Conservation (phyloP, 2,797 vertebrate species). For the Mycteria americana region DNA sequence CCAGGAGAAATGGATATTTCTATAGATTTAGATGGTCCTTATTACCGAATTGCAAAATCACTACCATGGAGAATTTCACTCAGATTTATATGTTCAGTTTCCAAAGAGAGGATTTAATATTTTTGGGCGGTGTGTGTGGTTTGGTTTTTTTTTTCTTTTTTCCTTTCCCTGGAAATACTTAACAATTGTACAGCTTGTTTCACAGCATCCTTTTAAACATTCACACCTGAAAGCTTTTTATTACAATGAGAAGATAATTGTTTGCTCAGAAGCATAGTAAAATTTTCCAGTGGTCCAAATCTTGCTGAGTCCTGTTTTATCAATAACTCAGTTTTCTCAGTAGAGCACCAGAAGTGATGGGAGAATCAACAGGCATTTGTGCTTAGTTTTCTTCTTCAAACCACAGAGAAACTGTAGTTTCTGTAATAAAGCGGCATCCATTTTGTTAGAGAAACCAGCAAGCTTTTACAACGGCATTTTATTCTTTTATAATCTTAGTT, state of each 20-base stretch:
- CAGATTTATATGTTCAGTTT: not conserved
- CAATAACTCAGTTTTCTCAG: not conserved
- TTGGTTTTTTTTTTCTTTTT: not conserved
- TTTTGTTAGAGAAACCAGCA: not conserved
- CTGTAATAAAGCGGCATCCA: not conserved
- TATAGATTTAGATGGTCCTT: not conserved
- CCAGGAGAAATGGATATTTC: not conserved
- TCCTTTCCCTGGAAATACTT: not conserved
- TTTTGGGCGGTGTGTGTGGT: not conserved
- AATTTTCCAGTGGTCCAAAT: not conserved
- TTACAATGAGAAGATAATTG: not conserved
- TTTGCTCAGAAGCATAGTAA: not conserved
- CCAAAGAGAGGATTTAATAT: not conserved
- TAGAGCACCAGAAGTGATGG: not conserved
- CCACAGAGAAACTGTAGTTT: not conserved
- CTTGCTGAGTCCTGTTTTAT: not conserved
- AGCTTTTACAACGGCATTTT: conserved; percentile 10
- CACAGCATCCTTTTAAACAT: not conserved
- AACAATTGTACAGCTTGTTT: not conserved
- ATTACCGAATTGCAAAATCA: not conserved
- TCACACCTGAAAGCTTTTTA: conserved; percentile 20
- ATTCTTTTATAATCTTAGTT: conserved; percentile 8
- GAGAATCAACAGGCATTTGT: not conserved
- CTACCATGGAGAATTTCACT: not conserved
- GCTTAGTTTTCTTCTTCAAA: not conserved